A percentile compares a stretch with the other conserved stretches of the same genome.
phyloP scores from a whole-genome alignment of 2,888 invertebrate species.

The Iselma pallidipennis region DNA sequence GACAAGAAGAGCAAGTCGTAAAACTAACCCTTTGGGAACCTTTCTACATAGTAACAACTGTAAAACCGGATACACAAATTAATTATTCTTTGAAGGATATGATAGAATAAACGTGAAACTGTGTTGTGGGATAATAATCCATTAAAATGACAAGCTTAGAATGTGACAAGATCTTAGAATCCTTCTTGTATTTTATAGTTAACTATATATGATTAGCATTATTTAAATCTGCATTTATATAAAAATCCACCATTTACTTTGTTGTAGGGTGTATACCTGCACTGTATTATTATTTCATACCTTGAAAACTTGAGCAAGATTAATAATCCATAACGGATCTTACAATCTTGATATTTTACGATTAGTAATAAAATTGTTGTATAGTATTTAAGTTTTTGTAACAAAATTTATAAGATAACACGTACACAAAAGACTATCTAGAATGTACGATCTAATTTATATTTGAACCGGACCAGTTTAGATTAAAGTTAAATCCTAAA shows the following conservation, averaged over 20 bases:
- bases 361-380: neutral
- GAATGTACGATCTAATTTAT: conserved; percentile 2
- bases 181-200: neutral
- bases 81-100: neutral
- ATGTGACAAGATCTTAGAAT: neutral
- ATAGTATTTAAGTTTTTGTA: neutral
- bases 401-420: conserved; percentile 3
- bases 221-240: too few relatives aligned
- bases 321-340: too few relatives aligned
- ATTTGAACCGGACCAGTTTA: conserved; percentile 3
- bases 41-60: neutral
- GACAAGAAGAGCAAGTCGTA: neutral
- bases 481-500: conserved; percentile 1
- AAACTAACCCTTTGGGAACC: neutral
- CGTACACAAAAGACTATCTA: conserved; percentile 2
- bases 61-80: neutral
- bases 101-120: neutral
- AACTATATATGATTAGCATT: too few relatives aligned
- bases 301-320: too few relatives aligned
- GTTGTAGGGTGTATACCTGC: too few relatives aligned
- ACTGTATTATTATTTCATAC: too few relatives aligned
- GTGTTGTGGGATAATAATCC: neutral
- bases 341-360: neutral
- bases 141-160: neutral
- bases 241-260: too few relatives aligned